Evolutionary conservation across 1,140 invertebrate species (phyloP), one percentile per base, ranked within the genome.

Genomic region (Brachionus plicatilis): DNA sequence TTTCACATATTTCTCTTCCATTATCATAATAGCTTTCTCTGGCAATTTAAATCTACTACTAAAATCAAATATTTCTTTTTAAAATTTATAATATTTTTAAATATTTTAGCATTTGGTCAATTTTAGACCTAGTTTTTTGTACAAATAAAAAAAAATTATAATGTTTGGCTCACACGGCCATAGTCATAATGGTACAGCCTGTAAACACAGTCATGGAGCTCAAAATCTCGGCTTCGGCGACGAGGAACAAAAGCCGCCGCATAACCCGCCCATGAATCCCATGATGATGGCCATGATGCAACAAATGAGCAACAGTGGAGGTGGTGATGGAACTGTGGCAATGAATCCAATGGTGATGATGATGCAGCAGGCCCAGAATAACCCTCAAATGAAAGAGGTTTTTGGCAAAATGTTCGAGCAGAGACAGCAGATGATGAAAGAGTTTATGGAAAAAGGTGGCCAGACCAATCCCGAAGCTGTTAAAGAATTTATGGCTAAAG

Each of bases 391-490:
- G 53, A 82, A 41, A 33, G 79, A 82, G 24, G 20, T 82, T 9
- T 12, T 43, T 24, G 41, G 27, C 20, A 82, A 41, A 43, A 65
- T 47, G 65, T 29, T 82, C 8, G 53, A 68, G 20, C 53, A 82
- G 2, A 24, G 65, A 14, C 79, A 82, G 27, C 53, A 65, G 45
- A 41, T 82, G 20, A 65, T 82, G 53, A 60, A 82, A 68, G 53
- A 82, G 53, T 82, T 65, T 45, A 82, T 82, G 79, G 53, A 82
- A 65, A 82, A 82, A 65, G 79, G 79, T 17, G 79, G 79, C 12
- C 53, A 82, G 33, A 12, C 50, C 37, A 82, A 82, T 29, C 79
- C 79, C 14, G 79, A 60, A 5, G 79, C 79, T 47, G 33, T 82
- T 2, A 43, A 82, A 45, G 53, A 82, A 82, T 45, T 82, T 12